These are phyloP conservation scores for Maccullochella peelii DNA, from an alignment of 2,113 vertebrate species.

Conservation along the genomic window DNA sequence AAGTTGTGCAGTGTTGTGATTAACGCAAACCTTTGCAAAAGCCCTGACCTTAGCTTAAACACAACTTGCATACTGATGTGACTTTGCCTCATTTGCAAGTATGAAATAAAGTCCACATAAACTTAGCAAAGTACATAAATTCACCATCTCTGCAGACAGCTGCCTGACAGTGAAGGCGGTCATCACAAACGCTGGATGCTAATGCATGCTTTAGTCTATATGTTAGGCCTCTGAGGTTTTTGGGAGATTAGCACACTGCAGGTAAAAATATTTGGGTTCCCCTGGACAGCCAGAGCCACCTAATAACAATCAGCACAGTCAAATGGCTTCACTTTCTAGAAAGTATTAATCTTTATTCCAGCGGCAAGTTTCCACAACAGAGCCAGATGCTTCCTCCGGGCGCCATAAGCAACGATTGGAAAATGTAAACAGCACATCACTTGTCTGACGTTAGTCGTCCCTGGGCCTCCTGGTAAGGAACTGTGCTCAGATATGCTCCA, in stretches of 20 bases:
- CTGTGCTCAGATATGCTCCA: slow-evolving; percentile 5
- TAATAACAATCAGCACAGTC: slow-evolving; percentile 60
- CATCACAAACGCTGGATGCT: slow-evolving; percentile 12
- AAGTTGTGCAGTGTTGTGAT: neutral
- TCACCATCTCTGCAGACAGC: slow-evolving; percentile 42
- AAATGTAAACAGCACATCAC: slow-evolving; percentile 63
- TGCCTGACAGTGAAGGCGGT: slow-evolving; percentile 37
- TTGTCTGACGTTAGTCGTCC: slow-evolving; percentile 39
- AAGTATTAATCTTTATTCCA: slow-evolving; percentile 74
- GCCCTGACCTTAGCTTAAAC: slow-evolving; percentile 4
- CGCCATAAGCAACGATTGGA: slow-evolving; percentile 47
- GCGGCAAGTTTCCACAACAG: slow-evolving; percentile 56
- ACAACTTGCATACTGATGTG: neutral
- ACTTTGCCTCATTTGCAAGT: slow-evolving; percentile 25
- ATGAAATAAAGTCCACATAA: slow-evolving; percentile 19
- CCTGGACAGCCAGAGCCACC: slow-evolving; percentile 53
- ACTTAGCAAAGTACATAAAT: neutral
- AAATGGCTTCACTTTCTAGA: slow-evolving; percentile 65
- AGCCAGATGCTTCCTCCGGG: slow-evolving; percentile 71
- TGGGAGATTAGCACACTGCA: slow-evolving; percentile 29
- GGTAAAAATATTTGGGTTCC: slow-evolving; percentile 42
- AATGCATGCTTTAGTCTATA: slow-evolving; percentile 50
- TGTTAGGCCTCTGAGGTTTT: slow-evolving; percentile 40
- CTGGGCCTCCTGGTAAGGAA: slow-evolving; percentile 36
- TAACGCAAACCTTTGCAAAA: slow-evolving; percentile 20